Base-by-base conservation (phyloP, 2,113 vertebrate species). In the Channa argus region DNA sequence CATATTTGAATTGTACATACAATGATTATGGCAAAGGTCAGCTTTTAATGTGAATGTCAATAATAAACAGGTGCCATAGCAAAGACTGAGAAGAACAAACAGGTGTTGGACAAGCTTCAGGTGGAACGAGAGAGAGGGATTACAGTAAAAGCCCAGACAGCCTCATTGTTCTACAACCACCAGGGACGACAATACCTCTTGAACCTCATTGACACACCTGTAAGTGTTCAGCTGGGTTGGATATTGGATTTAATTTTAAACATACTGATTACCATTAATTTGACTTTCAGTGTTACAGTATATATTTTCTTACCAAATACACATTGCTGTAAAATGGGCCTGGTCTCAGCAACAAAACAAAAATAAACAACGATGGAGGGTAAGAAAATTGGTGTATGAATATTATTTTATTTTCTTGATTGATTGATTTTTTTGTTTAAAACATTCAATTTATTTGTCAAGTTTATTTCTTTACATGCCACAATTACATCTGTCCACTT, bases 141-240 rank as follows among this genome's bases (percentile, higher is more conserved):
- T 86, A 99, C 98, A 0, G 98, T 99, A 58, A 99, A 99, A 91
- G 98, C 98, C 38, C 98, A 99, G 53, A 98, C 98, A n/a, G 98
- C 98, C 0, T 96, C 98, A n/a, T 91, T 99, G 2, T 95, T 99
- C 69, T 96, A 98, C 82, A 92, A 1, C 72, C 90, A 92, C 12
- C 38, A 94, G 74, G 96, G 96, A 73, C 90, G 94, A 73, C 93
- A 94, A 8, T 96, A 98, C 74, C 95, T 99, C 70, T 94, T 99
- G 87, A 99, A 99, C 92, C 96, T 99, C 82, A 99, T 99, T 33
- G 98, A 99, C 89, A 99, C 98, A 0, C 98, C 98, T 1, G 98
- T 99, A 93, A 94, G 94, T 13, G 7, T 7, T 38, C 2, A 6
- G 12, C 14, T 34, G 43, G 12, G 5, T 41, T 34, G 8, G 54